A percentile compares a stretch with the other conserved stretches of the same genome.
Evolutionary conservation across 2,113 vertebrate genomes (phyloP).

Genomic region (Crotalus horridus): DNA sequence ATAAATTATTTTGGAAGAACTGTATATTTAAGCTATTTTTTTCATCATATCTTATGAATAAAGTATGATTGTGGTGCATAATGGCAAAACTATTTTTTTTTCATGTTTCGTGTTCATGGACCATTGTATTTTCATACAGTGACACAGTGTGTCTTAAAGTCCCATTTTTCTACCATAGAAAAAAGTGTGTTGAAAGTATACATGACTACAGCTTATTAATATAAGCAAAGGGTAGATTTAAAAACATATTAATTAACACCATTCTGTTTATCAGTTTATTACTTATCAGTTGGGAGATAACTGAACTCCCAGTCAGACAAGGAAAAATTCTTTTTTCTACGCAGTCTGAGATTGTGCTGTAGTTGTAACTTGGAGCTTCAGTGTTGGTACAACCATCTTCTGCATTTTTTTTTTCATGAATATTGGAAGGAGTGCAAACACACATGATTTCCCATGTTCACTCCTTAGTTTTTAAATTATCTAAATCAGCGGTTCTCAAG

Average conservation of each 20-base stretch:
- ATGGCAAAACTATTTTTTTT: background rate
- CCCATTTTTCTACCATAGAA: background rate
- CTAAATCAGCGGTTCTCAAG: no score
- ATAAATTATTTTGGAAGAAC: background rate
- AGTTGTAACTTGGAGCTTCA: background rate
- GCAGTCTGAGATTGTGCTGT: background rate
- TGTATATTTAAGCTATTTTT: background rate
- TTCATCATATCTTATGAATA: constrained; percentile 9
- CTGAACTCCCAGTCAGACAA: background rate
- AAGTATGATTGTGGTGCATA: background rate
- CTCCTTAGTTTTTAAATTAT: background rate
- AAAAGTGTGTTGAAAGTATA: background rate
- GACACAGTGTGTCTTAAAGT: background rate
- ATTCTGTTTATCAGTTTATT: background rate
- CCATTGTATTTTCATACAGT: background rate
- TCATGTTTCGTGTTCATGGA: background rate
- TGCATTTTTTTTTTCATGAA: background rate
- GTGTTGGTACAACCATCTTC: background rate
- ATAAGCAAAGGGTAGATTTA: background rate
- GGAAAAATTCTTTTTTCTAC: background rate
- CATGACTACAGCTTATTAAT: background rate
- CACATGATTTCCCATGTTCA: background rate
- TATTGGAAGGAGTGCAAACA: background rate
- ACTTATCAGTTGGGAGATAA: background rate
- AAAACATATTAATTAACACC: background rate